Evolutionary conservation across 2,888 invertebrate species (phyloP).

Genomic region (Habrosyne pyritoides): DNA sequence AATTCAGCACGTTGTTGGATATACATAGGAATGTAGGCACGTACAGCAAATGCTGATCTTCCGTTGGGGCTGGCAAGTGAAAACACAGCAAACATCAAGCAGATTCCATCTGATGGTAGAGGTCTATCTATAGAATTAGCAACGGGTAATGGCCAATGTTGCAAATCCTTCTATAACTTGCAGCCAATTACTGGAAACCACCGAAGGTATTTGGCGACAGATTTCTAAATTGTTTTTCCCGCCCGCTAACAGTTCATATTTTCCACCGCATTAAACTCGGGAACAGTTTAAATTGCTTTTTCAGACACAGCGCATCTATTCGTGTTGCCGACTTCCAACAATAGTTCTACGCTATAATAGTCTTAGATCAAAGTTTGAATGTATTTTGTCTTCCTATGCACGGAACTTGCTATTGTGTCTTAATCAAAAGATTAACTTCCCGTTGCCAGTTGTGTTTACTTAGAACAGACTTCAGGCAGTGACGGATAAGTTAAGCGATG

Average conservation of each 20-base stretch:
- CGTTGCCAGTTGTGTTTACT: conserved; percentile 12
- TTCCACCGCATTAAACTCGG: conserved; percentile 45
- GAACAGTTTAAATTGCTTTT: conserved; percentile 81
- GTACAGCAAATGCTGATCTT: too few relatives aligned
- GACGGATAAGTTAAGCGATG: not conserved
- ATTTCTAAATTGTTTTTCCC: too few relatives aligned
- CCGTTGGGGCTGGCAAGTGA: too few relatives aligned
- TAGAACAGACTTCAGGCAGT: not conserved
- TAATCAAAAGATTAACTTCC: conserved; percentile 23
- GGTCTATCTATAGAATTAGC: too few relatives aligned
- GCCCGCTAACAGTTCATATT: conserved; percentile 26
- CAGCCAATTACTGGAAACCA: too few relatives aligned
- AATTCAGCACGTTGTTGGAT: too few relatives aligned
- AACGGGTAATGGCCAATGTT: too few relatives aligned
- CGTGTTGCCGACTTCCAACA: conserved; percentile 59
- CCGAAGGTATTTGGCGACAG: too few relatives aligned
- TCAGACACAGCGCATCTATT: conserved; percentile 72
- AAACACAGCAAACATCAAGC: too few relatives aligned
- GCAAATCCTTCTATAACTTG: too few relatives aligned
- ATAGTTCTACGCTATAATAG: conserved; percentile 67
- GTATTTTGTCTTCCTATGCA: conserved; percentile 45
- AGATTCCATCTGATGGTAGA: too few relatives aligned
- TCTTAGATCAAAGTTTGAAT: conserved; percentile 66
- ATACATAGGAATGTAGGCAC: too few relatives aligned
- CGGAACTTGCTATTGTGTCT: conserved; percentile 32